Evolutionary conservation across 2,888 invertebrate genomes (phyloP).

Genomic region (Pterostichus niger): DNA sequence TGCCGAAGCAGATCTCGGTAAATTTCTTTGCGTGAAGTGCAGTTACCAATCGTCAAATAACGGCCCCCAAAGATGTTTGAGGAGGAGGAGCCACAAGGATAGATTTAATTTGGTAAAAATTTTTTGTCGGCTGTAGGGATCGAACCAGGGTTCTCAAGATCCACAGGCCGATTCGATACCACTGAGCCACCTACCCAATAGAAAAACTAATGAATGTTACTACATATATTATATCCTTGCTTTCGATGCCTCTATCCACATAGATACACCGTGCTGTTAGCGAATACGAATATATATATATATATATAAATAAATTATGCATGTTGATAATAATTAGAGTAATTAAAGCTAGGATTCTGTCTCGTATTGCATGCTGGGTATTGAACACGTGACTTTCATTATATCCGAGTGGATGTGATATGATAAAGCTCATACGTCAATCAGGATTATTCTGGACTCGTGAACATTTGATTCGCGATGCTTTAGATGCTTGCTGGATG

Average conservation of each 20-base stretch:
- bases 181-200: too few species aligned
- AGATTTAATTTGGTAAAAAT: too few species aligned
- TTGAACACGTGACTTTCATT: slow-evolving; percentile 49
- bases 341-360: slow-evolving; percentile 32
- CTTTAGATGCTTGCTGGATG: background rate
- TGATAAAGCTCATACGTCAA: slow-evolving; percentile 33
- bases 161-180: too few species aligned
- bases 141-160: too few species aligned
- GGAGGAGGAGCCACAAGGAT: too few species aligned
- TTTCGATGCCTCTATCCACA: background rate
- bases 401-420: slow-evolving; percentile 33
- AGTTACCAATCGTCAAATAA: too few species aligned
- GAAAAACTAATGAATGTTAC: too few species aligned
- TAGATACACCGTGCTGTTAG: background rate
- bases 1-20: too few species aligned
- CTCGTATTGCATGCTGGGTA: slow-evolving; percentile 29
- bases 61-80: too few species aligned
- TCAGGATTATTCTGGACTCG: slow-evolving; percentile 16
- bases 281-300: background rate
- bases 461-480: slow-evolving; percentile 1
- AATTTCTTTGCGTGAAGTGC: too few species aligned
- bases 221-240: too few species aligned
- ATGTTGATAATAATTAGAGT: slow-evolving; percentile 24
- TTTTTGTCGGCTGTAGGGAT: too few species aligned
- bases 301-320: slow-evolving; percentile 14